Evolutionary conservation across 2,888 invertebrate species (phyloP), one percentile per base, ranked within the genome.

Genomic region (Volucella inanis): DNA sequence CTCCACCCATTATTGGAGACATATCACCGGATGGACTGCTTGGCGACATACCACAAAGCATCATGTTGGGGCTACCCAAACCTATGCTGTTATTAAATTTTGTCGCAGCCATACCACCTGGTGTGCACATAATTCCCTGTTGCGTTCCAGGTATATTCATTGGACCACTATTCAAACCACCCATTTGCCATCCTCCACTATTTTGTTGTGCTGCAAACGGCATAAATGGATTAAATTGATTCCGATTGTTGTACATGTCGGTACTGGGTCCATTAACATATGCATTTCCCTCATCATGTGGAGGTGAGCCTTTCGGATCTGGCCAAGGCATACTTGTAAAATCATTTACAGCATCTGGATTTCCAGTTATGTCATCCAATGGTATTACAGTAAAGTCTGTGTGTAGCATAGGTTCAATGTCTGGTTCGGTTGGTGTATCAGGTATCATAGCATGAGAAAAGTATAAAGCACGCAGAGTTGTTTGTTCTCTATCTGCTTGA

Each of bases 391-490:
- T 95, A 0, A 97, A 96, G 90, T 98, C 98, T 3, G 94, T 93
- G 87, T 95, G 94, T 49, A 94, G 93, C 89, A 96, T 95, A 15
- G 95, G 95, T 92, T 98, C 97, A 72, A 95, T 93, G 88, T 98
- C 98, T 1, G 98, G 97, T 92, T 98, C 98, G 22, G 95, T 93
- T 0, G 98, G 94, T 38, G 96, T 95, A 90, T 98, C 98, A 0
- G 98, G 98, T 87, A 98, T 95, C 94, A 95, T 95, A 86, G 95
- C 94, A 88, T 95, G 95, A 88, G 95, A 95, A 91, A 97, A 97
- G 92, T 97, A 97, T 18, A 97, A 92, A 0, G 96, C 96, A 89
- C 96, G 96, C 22, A 98, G 93, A 2, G 97, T 96, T 49, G 95
- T 95, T 90, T 96, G 96, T 91, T 98, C 98, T 18, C 98, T 93